Conservation (phyloP, 2,113 vertebrate genomes). For the Ursus arctos region DNA sequence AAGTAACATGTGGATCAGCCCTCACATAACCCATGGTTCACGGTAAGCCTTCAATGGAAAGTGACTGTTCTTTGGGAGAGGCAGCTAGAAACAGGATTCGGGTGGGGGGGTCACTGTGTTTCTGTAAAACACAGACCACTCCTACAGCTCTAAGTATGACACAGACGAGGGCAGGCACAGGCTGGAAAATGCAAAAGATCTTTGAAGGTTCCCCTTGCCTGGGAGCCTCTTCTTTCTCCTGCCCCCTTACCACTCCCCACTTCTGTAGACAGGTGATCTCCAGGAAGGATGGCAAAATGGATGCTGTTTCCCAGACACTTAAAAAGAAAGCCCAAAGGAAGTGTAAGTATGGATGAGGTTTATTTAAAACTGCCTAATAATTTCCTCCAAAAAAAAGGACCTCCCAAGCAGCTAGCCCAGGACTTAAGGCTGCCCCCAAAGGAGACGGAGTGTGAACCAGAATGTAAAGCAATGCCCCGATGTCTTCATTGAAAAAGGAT, state of each 20-base stretch:
- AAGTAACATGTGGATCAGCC: background rate
- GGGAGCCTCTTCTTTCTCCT: background rate
- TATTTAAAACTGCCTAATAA: conserved; percentile 26
- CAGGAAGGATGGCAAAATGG: background rate
- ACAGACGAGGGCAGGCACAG: background rate
- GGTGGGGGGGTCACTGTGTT: background rate
- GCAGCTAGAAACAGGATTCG: background rate
- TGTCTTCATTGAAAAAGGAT: conserved; percentile 3
- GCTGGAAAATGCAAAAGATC: conserved; percentile 17
- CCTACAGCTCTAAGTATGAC: background rate
- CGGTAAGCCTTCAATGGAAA: background rate
- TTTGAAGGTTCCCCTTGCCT: background rate
- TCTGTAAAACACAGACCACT: background rate
- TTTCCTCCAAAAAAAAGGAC: background rate
- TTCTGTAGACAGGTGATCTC: background rate
- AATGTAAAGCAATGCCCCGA: conserved; percentile 27
- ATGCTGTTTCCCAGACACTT: conserved; percentile 2
- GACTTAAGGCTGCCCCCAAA: background rate
- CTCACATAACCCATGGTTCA: background rate
- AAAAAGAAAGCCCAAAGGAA: conserved; percentile 34
- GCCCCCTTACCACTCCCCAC: background rate
- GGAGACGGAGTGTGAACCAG: background rate
- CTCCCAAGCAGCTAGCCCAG: background rate
- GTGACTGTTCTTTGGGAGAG: background rate
- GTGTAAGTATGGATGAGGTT: background rate